Percentiles rank a stretch among this genome's conserved stretches.
Evolutionary conservation across 2,888 invertebrate genomes (phyloP).

Genomic region (Mythimna albipuncta): DNA sequence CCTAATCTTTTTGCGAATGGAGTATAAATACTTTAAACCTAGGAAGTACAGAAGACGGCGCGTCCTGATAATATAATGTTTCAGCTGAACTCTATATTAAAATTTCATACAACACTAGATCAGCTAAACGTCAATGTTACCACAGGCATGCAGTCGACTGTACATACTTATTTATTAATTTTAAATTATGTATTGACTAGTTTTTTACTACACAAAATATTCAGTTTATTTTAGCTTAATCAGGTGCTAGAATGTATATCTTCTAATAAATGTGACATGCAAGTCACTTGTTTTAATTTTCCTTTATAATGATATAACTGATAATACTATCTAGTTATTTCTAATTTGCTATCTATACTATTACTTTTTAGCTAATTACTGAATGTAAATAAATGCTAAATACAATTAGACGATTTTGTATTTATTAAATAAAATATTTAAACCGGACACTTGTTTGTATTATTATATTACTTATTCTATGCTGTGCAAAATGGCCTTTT

Average conservation of each 20-base stretch:
- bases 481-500: background rate
- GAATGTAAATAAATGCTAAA: constrained; percentile 26
- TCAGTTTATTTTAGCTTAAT: constrained; percentile 30
- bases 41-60: constrained; percentile 11
- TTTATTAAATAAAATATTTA: constrained; percentile 42
- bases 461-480: background rate
- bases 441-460: constrained; percentile 9
- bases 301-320: background rate
- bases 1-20: no score
- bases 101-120: background rate
- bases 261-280: background rate
- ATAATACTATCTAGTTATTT: constrained; percentile 3
- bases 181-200: constrained; percentile 24
- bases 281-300: background rate
- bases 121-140: background rate
- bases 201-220: constrained; percentile 4
- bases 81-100: background rate
- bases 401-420: constrained; percentile 40
- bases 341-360: constrained; percentile 7
- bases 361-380: background rate
- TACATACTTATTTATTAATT: constrained; percentile 46
- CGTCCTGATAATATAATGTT: background rate
- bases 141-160: background rate
- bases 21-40: constrained; percentile 15
- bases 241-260: constrained; percentile 40